A percentile compares a stretch with the other conserved stretches of the same genome.
phyloP scores from a whole-genome alignment of 2,888 invertebrate genomes.

The Perithous albicinctus region DNA sequence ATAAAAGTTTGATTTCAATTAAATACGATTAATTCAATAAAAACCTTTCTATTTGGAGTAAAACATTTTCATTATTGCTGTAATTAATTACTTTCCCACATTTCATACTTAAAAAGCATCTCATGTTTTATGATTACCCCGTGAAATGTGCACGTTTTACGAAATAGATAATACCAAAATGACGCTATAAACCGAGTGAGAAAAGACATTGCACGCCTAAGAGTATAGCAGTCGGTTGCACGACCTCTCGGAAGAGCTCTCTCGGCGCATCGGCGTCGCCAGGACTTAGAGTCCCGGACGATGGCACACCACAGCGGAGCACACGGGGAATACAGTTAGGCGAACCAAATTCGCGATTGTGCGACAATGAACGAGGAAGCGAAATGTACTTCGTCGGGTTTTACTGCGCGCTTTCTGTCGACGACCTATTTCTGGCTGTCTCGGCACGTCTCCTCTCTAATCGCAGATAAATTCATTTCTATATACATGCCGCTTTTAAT shows the following conservation, averaged over 20 bases:
- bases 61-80: too few species aligned
- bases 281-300: constrained; percentile 65
- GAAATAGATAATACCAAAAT: not conserved
- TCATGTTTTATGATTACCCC: not conserved
- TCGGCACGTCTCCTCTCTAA: not conserved
- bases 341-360: constrained; percentile 83
- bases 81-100: too few species aligned
- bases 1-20: too few species aligned
- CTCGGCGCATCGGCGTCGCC: constrained; percentile 61
- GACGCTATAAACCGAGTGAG: constrained; percentile 55
- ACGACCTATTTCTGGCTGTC: constrained; percentile 77
- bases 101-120: not conserved
- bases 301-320: constrained; percentile 61
- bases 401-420: constrained; percentile 61
- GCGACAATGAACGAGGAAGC: constrained; percentile 83
- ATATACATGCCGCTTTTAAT: not conserved
- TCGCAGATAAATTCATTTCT: constrained; percentile 48
- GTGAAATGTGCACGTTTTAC: not conserved
- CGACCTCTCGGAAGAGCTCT: constrained; percentile 60
- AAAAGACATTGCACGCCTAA: constrained; percentile 54
- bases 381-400: constrained; percentile 59
- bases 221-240: constrained; percentile 58
- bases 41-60: too few species aligned
- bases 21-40: too few species aligned
- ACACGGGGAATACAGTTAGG: constrained; percentile 82